Conservation (phyloP, 1,140 invertebrate genomes). For the Cotesia chilonis region DNA sequence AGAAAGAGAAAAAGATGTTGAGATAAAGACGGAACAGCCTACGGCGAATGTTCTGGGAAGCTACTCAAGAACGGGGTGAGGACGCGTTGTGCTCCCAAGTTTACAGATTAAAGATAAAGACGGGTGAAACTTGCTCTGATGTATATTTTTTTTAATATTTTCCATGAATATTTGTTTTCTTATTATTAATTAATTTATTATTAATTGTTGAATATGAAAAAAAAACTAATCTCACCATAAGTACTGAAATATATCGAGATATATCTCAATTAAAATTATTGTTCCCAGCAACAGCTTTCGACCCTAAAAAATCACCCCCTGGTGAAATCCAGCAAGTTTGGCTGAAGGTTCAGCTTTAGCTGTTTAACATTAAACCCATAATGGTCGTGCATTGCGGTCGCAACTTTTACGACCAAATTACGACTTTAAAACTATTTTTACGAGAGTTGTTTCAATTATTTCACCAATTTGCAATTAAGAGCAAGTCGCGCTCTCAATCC, state of each 20-base stretch:
- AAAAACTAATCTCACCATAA: too few species aligned
- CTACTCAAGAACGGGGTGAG: conserved; percentile 29
- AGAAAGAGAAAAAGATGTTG: conserved; percentile 49
- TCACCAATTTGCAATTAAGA: conserved; percentile 64
- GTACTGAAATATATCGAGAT: too few species aligned
- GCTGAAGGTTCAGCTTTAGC: conserved; percentile 4
- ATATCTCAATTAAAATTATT: conserved; percentile 35
- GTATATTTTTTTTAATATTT: too few species aligned
- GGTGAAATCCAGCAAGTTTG: not conserved
- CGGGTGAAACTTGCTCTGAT: not conserved
- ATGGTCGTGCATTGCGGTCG: conserved; percentile 57
- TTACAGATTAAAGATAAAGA: conserved; percentile 46
- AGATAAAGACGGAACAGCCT: conserved; percentile 26
- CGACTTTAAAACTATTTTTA: conserved; percentile 64
- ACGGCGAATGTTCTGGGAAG: conserved; percentile 9
- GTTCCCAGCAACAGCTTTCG: not conserved
- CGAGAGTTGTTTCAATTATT: conserved; percentile 65
- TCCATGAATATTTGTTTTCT: too few species aligned
- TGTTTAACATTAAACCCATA: conserved; percentile 46
- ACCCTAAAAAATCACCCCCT: not conserved
- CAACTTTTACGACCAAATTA: conserved; percentile 61
- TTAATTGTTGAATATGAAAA: too few species aligned
- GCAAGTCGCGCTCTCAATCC: conserved; percentile 22
- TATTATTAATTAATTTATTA: too few species aligned
- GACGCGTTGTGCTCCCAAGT: conserved; percentile 37